Percentiles rank a stretch among this genome's conserved stretches.
Evolutionary conservation across 2,113 vertebrate species (phyloP).

Genomic region (Paratilapia polleni): DNA sequence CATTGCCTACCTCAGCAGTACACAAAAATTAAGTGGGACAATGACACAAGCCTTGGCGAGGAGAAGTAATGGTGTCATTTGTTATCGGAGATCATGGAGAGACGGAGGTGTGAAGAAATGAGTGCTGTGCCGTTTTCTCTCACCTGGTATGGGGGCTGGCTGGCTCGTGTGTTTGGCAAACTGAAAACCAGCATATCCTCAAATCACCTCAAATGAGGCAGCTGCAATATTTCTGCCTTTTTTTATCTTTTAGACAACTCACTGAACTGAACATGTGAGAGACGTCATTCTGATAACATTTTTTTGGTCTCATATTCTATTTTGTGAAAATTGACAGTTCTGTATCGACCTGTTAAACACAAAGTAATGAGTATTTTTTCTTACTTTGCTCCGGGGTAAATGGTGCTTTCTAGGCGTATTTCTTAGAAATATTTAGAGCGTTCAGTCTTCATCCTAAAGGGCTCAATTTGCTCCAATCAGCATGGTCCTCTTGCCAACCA

Average conservation of each 20-base stretch:
- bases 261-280: neutral
- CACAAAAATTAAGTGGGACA: constrained; percentile 73
- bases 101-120: constrained; percentile 31
- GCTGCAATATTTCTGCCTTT: neutral
- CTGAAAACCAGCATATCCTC: neutral
- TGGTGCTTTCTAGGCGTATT: too few relatives aligned
- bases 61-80: constrained; percentile 74
- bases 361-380: too few relatives aligned
- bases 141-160: constrained; percentile 8
- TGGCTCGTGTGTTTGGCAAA: neutral
- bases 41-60: constrained; percentile 33
- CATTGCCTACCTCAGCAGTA: constrained; percentile 71
- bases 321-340: too few relatives aligned
- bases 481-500: neutral
- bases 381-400: too few relatives aligned
- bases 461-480: neutral
- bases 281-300: too few relatives aligned
- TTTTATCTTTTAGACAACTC: neutral
- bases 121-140: constrained; percentile 19
- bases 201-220: neutral
- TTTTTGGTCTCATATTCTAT: too few relatives aligned
- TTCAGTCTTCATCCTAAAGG: too few relatives aligned
- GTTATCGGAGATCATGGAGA: constrained; percentile 51
- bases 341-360: too few relatives aligned
- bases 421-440: too few relatives aligned